These are phyloP conservation scores for Mycetomoellerius zeteki DNA, from an alignment of 1,140 invertebrate genomes.

Conservation along the genomic window DNA sequence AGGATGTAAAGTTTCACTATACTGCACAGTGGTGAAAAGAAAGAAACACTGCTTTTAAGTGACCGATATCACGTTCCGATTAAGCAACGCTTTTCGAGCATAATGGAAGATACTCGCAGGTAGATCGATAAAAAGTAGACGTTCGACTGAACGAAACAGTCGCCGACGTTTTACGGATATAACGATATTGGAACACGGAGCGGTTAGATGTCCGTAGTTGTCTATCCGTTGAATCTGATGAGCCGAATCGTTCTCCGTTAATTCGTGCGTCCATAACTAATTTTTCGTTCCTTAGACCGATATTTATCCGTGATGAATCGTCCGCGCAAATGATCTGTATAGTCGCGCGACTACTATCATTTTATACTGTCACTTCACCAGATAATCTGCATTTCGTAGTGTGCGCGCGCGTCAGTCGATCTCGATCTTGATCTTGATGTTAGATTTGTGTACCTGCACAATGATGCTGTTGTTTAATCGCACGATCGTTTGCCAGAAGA, in stretches of 20 bases:
- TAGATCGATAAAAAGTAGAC: constrained; percentile 9
- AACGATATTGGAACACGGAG: constrained; percentile 37
- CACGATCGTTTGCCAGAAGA: not conserved
- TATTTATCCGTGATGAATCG: not conserved
- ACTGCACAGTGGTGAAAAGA: not conserved
- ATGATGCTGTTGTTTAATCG: not conserved
- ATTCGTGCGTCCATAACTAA: not conserved
- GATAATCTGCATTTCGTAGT: constrained; percentile 14
- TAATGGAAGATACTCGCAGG: constrained; percentile 7
- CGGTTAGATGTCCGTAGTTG: constrained; percentile 2
- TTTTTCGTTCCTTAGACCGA: not conserved
- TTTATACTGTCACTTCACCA: constrained; percentile 14
- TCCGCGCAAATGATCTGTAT: not conserved
- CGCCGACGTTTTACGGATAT: constrained; percentile 16
- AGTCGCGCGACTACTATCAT: not conserved
- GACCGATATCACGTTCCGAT: not conserved
- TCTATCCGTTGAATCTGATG: constrained; percentile 33
- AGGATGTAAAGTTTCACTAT: not conserved
- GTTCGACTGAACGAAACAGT: constrained; percentile 22
- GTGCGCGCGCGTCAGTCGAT: not conserved
- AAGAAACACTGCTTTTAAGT: not conserved
- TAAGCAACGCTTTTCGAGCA: constrained; percentile 4
- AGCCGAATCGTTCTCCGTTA: constrained; percentile 3
- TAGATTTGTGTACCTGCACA: not conserved
- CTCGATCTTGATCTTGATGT: not conserved